Evolutionary conservation across 2,113 vertebrate genomes (phyloP), one percentile per base, ranked within the genome.

Genomic region (Lonchura striata): DNA sequence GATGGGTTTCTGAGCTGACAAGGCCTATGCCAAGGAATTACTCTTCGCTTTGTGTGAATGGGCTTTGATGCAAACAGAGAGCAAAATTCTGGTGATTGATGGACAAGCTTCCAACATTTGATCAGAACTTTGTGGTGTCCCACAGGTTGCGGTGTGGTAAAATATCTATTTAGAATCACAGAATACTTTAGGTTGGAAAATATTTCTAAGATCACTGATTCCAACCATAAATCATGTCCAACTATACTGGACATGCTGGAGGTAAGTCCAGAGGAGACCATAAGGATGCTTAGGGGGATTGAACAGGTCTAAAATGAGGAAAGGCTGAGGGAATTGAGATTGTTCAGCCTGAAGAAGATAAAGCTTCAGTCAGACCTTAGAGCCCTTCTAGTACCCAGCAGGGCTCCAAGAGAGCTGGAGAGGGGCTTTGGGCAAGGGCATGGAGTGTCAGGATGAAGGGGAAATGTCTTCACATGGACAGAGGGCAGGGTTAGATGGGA

Each of bases 361-460:
- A 59, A 22, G 10, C 27, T 65, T 81, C 18, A 30, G 4, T 7
- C n/a, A 35, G 46, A 31, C 13, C 30, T 68, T 30, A 53, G 39
- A 66, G 11, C 6, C 3, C 20, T 47, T 68, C 53, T 46, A 68
- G n/a, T 41, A 47, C 9, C 46, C n/a, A 68, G 8, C 17, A 33
- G 39, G 16, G 13, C 61, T 82, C 4, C 53, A 35, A 10, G 53
- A 31, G 39, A 47, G 28, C 30, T 75, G 61, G n/a, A 75, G n/a
- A 60, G 14, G 24, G 11, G 11, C 39, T 53, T 18, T 25, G 39
- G 24, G 4, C 24, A 22, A 25, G 37, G 19, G 7, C 7, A 5
- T 66, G 39, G 28, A 59, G 23, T 20, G 13, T 25, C 39, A 53
- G 13, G 39, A 46, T 0, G 0, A 52, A 9, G 8, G 19, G 28